Conservation (phyloP, 2,113 vertebrate species). For the Orcinus orca region DNA sequence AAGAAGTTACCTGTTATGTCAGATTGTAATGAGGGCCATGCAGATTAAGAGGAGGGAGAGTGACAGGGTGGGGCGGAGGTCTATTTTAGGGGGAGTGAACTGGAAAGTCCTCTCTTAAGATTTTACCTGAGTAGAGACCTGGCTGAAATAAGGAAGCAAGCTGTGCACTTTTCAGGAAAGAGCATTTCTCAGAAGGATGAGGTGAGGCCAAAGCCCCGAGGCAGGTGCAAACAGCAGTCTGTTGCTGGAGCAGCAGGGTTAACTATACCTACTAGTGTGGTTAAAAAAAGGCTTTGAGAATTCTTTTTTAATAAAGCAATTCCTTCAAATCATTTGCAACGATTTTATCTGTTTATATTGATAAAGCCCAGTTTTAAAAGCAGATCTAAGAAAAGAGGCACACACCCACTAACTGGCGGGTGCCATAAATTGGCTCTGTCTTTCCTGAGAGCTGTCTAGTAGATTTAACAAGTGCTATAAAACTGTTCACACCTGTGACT, state of each 20-base stretch:
- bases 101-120: not conserved
- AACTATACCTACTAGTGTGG: not conserved
- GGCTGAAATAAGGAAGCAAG: not conserved
- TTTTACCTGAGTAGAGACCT: not conserved
- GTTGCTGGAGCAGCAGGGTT: not conserved
- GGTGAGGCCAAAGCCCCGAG: not conserved
- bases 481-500: not conserved
- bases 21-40: not conserved
- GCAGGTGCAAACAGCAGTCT: not conserved
- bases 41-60: not conserved
- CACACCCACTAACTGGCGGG: accelerated
- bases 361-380: not conserved
- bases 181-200: not conserved
- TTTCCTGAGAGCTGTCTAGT: not conserved
- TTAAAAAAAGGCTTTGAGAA: not conserved
- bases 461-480: not conserved
- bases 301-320: not conserved
- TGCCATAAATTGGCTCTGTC: not conserved
- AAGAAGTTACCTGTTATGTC: not conserved
- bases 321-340: not conserved
- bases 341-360: not conserved
- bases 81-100: not conserved
- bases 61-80: not conserved
- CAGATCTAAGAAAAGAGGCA: not conserved
- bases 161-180: not conserved